These are phyloP conservation scores for Drosophila pseudoobscura DNA, from an alignment of 1,140 invertebrate genomes.

Conservation along the genomic window DNA sequence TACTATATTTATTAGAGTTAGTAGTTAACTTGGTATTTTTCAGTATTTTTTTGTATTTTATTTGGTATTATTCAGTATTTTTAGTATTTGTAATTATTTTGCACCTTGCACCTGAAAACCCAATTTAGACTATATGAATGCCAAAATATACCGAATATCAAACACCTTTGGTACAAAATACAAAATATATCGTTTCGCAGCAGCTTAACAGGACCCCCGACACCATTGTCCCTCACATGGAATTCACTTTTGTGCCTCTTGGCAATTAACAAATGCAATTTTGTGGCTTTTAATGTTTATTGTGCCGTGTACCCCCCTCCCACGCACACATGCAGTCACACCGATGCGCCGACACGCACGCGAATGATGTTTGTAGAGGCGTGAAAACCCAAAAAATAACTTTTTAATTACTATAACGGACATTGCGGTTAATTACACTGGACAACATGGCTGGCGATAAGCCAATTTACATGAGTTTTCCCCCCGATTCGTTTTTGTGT, in stretches of 20 bases:
- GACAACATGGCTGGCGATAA: conserved; percentile 42
- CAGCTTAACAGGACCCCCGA: conserved; percentile 1
- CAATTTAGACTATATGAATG: too few species aligned
- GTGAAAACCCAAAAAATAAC: conserved; percentile 60
- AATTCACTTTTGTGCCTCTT: conserved; percentile 42
- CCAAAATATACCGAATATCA: too few species aligned
- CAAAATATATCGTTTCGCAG: too few species aligned
- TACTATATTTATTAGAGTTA: too few species aligned
- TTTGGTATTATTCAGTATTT: too few species aligned
- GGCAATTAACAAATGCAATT: conserved; percentile 71
- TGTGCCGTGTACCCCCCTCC: conserved; percentile 1
- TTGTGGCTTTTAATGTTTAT: conserved; percentile 57
- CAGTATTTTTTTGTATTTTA: too few species aligned
- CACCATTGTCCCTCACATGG: background rate
- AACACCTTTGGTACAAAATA: too few species aligned
- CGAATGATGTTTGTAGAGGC: conserved; percentile 35
- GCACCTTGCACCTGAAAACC: too few species aligned
- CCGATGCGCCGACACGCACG: background rate
- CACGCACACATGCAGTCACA: too few species aligned
- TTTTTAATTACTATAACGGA: conserved; percentile 56
- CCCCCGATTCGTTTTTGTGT: background rate
- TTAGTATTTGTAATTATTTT: too few species aligned
- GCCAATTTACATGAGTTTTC: conserved; percentile 32
- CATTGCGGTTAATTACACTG: conserved; percentile 52
- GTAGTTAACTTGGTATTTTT: too few species aligned